phyloP scores from a whole-genome alignment of 2,888 invertebrate genomes.

The Meteorus colon region DNA sequence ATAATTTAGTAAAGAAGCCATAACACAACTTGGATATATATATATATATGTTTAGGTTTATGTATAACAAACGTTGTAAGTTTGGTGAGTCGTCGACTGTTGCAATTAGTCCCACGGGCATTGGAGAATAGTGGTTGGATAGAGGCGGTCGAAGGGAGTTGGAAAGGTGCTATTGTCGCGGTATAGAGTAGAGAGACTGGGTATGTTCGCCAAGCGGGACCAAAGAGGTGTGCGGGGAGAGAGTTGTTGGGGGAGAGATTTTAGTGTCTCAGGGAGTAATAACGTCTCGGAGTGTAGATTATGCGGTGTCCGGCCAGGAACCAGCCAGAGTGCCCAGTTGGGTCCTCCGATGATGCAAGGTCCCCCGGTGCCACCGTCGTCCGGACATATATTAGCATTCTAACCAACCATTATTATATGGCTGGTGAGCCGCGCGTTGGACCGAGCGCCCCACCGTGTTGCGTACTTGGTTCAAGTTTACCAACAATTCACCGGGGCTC shows the following conservation, averaged over 20 bases:
- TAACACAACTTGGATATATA: neutral
- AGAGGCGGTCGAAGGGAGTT: constrained; percentile 46
- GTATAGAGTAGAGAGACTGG: constrained; percentile 36
- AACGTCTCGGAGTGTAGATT: constrained; percentile 72
- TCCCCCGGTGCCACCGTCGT: constrained; percentile 70
- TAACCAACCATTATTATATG: constrained; percentile 73
- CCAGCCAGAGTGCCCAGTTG: constrained; percentile 70
- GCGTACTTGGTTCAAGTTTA: constrained; percentile 73
- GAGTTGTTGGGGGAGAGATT: constrained; percentile 46
- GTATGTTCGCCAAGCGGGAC: constrained; percentile 44
- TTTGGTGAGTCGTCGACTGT: constrained; percentile 38
- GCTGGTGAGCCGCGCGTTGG: constrained; percentile 70
- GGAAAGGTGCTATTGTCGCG: constrained; percentile 44
- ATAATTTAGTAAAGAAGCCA: neutral
- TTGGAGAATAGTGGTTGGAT: constrained; percentile 49
- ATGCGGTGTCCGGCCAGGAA: constrained; percentile 70
- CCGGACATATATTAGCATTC: constrained; percentile 74
- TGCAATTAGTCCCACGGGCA: constrained; percentile 61
- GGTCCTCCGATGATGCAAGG: constrained; percentile 73
- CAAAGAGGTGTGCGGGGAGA: constrained; percentile 50
- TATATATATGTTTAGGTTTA: neutral
- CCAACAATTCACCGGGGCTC: constrained; percentile 73
- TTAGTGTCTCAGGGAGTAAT: constrained; percentile 72
- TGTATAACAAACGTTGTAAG: constrained; percentile 16
- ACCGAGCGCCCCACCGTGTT: constrained; percentile 67